Evolutionary conservation across 2,888 invertebrate species (phyloP).

Genomic region (Julus scandinavius): DNA sequence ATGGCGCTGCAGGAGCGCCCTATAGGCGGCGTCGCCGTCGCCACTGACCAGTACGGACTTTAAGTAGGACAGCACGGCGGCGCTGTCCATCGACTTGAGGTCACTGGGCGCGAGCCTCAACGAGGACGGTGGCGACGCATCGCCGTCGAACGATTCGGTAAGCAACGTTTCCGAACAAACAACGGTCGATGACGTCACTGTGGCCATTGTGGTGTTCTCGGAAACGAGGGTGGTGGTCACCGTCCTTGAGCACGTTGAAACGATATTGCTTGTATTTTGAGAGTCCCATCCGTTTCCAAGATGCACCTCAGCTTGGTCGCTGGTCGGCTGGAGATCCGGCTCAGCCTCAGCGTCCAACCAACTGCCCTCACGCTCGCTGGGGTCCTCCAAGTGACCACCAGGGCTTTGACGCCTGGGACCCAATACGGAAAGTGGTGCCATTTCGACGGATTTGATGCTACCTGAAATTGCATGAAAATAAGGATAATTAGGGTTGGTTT

Average conservation of each 20-base stretch:
- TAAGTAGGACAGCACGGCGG: conserved; percentile 27
- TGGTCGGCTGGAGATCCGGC: neutral
- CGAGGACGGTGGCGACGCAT: conserved; percentile 36
- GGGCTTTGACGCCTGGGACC: neutral
- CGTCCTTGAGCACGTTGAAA: no score
- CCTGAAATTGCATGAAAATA: neutral
- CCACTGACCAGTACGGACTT: neutral
- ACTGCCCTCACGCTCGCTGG: conserved; percentile 54
- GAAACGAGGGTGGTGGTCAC: no score
- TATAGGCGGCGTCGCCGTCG: neutral
- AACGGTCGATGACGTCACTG: no score
- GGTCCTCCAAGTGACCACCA: conserved; percentile 28
- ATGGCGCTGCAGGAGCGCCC: neutral
- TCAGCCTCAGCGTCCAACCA: conserved; percentile 49
- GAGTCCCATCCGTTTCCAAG: neutral
- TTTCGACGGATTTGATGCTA: neutral
- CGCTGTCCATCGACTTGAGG: neutral
- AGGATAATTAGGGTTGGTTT: neutral
- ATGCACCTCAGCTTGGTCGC: neutral
- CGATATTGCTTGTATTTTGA: neutral
- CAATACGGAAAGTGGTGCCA: neutral
- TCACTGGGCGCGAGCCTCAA: neutral
- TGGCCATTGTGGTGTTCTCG: no score
- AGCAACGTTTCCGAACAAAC: conserved; percentile 48
- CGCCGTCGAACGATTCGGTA: conserved; percentile 52